Percentiles rank a stretch among this genome's conserved stretches.
These are phyloP conservation scores for Oreochromis niloticus DNA, from an alignment of 2,113 vertebrate species.

Conservation along the genomic window DNA sequence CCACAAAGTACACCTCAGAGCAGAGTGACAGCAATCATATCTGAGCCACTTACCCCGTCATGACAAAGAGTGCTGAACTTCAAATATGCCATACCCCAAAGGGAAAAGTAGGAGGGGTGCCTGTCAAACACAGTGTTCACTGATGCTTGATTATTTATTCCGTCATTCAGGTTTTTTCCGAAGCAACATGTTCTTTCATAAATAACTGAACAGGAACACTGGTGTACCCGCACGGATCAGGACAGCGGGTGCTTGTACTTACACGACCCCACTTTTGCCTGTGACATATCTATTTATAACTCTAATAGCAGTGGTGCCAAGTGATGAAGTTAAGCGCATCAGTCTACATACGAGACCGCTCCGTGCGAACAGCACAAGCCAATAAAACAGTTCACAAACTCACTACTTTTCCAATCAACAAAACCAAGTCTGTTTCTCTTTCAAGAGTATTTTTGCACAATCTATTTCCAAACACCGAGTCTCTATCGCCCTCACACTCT, in stretches of 20 bases:
- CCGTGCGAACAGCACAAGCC: conserved; percentile 37
- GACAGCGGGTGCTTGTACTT: conserved; percentile 45
- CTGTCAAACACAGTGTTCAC: conserved; percentile 34
- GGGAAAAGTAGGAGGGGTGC: background rate
- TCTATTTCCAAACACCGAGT: conserved; percentile 64
- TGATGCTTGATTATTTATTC: conserved; percentile 36
- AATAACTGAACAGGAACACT: conserved; percentile 33
- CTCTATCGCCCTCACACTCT: background rate
- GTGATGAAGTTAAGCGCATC: conserved; percentile 34
- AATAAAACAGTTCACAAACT: conserved; percentile 62
- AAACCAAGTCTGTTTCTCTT: conserved; percentile 63
- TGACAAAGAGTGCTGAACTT: background rate
- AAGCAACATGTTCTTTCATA: conserved; percentile 30
- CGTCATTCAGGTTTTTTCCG: conserved; percentile 38
- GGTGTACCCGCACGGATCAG: conserved; percentile 6
- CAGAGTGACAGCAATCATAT: conserved; percentile 24
- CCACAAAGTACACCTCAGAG: conserved; percentile 1
- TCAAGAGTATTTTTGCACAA: conserved; percentile 64
- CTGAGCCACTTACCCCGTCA: conserved; percentile 17
- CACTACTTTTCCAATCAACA: conserved; percentile 63
- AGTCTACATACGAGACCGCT: background rate
- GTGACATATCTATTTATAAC: conserved; percentile 45
- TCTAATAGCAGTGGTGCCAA: conserved; percentile 27
- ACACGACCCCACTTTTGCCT: conserved; percentile 10
- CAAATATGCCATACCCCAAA: background rate